Evolutionary conservation across 1,140 invertebrate species (phyloP), one percentile per base, ranked within the genome.

Genomic region (Micrasema longulum): DNA sequence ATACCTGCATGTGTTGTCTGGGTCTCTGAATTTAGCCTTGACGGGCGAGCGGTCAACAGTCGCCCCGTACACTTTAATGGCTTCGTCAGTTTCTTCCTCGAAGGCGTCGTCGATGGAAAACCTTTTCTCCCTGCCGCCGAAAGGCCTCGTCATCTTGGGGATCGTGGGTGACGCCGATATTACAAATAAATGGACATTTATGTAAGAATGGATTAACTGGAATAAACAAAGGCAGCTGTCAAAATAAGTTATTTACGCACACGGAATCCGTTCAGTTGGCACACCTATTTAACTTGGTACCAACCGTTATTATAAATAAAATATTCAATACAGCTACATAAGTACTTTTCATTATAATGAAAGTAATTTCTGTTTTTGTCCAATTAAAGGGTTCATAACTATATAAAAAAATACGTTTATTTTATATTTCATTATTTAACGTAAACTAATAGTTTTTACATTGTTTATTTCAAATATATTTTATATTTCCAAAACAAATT

Each of bases 31-130:
- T 50, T 69, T 69, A 62, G 67, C 67, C 67, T 69, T 69, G 67
- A 69, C 55, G 43, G 67, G 67, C 26, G 67, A 69, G 45, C 55
- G 67, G 45, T 69, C 67, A 41, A 53, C 90, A 65, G 90, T 92
- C 35, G 91, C 87, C 20, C 91, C 91, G 81, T 92, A 92, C 7
- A 91, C 89, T 78, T 90, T 89, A 73, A 93, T 91, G 53, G 90
- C 90, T 81, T 93, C 91, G 79, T 93, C 91, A 62, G 90, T 90
- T 77, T 93, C 91, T 79, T 93, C 91, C 80, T 93, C 91, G 79
- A 93, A 93, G 10, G 92, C 92, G 81, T 93, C 92, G 80, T 93
- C 92, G 75, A 93, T 93, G 48, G 90, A 91, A 84, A 93, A 93
- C 69, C 88, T 69, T 26, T 75, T 75, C 26, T 75, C 63, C 20